Conservation (phyloP, 2,113 vertebrate species). For the Halcyon senegalensis region DNA sequence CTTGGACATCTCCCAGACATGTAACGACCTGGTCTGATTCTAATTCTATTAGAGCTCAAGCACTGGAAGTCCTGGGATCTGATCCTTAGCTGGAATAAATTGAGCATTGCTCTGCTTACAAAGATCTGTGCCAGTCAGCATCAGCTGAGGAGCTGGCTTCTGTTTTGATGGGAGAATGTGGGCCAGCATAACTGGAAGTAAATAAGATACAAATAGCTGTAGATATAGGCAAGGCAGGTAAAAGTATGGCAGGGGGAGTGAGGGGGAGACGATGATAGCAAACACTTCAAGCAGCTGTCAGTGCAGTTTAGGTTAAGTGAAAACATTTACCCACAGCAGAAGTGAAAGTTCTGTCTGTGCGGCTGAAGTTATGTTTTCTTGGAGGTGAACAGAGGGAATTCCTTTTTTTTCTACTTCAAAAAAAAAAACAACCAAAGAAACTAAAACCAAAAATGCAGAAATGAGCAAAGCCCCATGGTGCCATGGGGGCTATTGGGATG, state of each 20-base stretch:
- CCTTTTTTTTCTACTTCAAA: neutral
- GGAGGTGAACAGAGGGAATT: neutral
- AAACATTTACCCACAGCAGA: neutral
- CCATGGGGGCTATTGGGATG: neutral
- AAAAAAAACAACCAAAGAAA: neutral
- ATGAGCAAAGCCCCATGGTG: rapidly evolving
- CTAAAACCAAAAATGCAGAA: neutral
- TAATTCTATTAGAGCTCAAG: neutral
- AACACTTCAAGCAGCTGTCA: neutral
- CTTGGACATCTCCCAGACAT: neutral
- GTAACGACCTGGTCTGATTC: neutral
- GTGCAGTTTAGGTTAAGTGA: neutral
- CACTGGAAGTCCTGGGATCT: neutral
- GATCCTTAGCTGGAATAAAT: neutral
- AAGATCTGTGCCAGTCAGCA: neutral
- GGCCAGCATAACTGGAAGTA: neutral
- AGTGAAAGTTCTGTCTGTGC: neutral
- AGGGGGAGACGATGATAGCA: neutral
- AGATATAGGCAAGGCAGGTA: neutral
- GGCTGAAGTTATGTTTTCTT: neutral
- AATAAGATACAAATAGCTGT: neutral
- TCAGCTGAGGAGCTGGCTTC: neutral
- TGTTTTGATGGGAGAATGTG: neutral
- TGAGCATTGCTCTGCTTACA: neutral
- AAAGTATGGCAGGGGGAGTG: neutral